Percentiles rank a stretch among this genome's conserved stretches.
Evolutionary conservation across 2,888 invertebrate genomes (phyloP).

Genomic region (Embidobia sp.): DNA sequence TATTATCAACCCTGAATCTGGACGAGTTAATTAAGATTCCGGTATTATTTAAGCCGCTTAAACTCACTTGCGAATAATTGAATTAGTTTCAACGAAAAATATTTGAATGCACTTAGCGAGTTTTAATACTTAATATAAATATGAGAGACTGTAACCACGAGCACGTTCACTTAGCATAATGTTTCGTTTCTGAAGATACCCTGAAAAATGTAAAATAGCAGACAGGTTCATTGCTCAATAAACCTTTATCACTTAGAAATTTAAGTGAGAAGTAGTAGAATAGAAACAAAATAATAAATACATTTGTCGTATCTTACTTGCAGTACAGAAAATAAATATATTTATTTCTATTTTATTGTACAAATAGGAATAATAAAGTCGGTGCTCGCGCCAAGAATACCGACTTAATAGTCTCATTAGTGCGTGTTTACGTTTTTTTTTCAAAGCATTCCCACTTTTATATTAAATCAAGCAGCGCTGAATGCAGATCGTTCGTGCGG

Average conservation of each 20-base stretch:
- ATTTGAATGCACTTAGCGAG: slow-evolving; percentile 5
- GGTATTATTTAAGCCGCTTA: slow-evolving; percentile 12
- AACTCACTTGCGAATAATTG: slow-evolving; percentile 21
- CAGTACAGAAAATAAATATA: too few relatives aligned
- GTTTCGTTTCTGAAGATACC: not conserved
- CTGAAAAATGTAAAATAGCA: slow-evolving; percentile 22
- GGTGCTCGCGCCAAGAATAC: not conserved
- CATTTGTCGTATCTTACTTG: too few relatives aligned
- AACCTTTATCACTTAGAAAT: too few relatives aligned
- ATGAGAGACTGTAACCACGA: not conserved
- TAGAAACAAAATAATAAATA: too few relatives aligned
- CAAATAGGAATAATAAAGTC: slow-evolving; percentile 13
- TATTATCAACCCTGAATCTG: slow-evolving; percentile 28
- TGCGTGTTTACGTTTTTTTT: slow-evolving; percentile 22
- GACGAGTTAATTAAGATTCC: slow-evolving; percentile 20
- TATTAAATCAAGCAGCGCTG: slow-evolving; percentile 25
- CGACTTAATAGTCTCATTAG: slow-evolving; percentile 37
- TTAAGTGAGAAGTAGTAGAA: too few relatives aligned
- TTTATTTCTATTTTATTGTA: slow-evolving; percentile 18
- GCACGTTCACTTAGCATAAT: not conserved
- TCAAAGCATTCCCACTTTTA: slow-evolving; percentile 27
- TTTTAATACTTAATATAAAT: slow-evolving; percentile 23
- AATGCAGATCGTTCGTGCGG: slow-evolving; percentile 26
- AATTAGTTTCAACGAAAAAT: slow-evolving; percentile 31
- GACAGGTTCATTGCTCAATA: slow-evolving; percentile 23